Conservation (phyloP, 1,140 invertebrate species). For the Aphis gossypii region DNA sequence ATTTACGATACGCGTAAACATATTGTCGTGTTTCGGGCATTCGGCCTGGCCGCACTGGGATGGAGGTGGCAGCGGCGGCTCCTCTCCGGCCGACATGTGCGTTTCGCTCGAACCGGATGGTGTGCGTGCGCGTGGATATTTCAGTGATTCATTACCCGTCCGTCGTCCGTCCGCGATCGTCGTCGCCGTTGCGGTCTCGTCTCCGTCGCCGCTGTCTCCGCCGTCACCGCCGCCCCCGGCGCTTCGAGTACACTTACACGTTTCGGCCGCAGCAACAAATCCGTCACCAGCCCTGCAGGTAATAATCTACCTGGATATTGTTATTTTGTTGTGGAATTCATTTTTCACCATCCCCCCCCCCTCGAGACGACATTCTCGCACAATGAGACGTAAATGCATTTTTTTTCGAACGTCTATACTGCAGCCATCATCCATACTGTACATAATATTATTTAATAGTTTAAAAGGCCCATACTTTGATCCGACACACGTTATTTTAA, state of each 20-base stretch:
- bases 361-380: neutral
- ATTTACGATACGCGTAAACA: neutral
- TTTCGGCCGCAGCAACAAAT: neutral
- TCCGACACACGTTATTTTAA: neutral
- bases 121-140: neutral
- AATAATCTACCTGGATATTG: neutral
- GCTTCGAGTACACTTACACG: neutral
- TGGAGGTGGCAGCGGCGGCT: neutral
- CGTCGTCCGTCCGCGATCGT: neutral
- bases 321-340: neutral
- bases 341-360: neutral
- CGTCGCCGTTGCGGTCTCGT: neutral
- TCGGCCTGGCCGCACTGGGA: neutral
- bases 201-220: neutral
- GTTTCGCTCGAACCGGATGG: constrained; percentile 27
- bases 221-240: neutral
- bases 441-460: neutral
- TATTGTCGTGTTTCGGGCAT: neutral
- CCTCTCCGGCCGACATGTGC: neutral
- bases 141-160: constrained; percentile 24
- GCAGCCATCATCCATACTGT: neutral
- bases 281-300: neutral
- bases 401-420: constrained; percentile 36
- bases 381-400: constrained; percentile 28
- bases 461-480: neutral